A percentile compares a stretch with the other conserved stretches of the same genome.
Evolutionary conservation across 2,888 invertebrate species (phyloP).

Genomic region (Melikaiella ostensackeni): DNA sequence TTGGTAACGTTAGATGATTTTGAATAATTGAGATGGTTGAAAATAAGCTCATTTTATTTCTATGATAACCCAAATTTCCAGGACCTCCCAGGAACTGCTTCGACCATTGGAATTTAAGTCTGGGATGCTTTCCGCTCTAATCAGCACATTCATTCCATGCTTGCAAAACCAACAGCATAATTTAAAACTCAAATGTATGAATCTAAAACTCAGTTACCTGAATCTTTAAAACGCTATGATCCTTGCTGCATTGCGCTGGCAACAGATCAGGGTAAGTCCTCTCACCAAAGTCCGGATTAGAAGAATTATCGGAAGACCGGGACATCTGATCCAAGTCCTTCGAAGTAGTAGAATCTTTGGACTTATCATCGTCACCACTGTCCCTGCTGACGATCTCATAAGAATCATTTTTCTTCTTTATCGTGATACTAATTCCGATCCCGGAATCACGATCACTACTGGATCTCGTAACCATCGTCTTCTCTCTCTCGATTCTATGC

Average conservation of each 20-base stretch:
- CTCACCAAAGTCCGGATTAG: background rate
- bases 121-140: too few species aligned
- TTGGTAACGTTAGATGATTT: too few species aligned
- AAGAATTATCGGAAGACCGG: conserved; percentile 51
- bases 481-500: conserved; percentile 17
- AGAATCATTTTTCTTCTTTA: conserved; percentile 73
- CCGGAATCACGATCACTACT: conserved; percentile 68
- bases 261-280: conserved; percentile 1
- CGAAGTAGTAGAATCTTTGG: conserved; percentile 49
- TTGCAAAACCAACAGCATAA: background rate
- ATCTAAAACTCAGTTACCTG: conserved; percentile 31
- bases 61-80: too few species aligned
- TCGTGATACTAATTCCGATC: conserved; percentile 71
- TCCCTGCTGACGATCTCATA: conserved; percentile 72
- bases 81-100: too few species aligned
- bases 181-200: background rate
- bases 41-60: too few species aligned
- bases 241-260: conserved; percentile 58
- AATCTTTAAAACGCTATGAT: conserved; percentile 62
- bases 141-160: background rate
- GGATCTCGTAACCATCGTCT: conserved; percentile 50
- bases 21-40: too few species aligned
- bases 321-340: conserved; percentile 52
- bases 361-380: conserved; percentile 55
- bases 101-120: too few species aligned